These are phyloP conservation scores for Distichodus sexfasciatus DNA, from an alignment of 2,797 vertebrate genomes.

Conservation along the genomic window DNA sequence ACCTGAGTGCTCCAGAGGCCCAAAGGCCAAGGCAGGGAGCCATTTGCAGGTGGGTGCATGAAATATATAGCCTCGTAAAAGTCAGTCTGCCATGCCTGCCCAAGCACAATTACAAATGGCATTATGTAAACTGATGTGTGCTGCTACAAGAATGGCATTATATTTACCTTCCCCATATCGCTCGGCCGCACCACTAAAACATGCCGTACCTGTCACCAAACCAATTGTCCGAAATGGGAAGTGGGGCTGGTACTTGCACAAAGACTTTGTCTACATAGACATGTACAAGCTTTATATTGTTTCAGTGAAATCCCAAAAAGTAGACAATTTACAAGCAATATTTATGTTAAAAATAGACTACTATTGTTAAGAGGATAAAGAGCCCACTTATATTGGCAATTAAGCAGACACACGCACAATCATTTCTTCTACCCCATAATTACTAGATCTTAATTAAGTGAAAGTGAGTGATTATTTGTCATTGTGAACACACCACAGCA, in stretches of 20 bases:
- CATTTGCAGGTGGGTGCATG: conserved; percentile 52
- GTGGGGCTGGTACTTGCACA: background rate
- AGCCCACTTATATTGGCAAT: too few relatives aligned
- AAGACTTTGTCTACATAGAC: background rate
- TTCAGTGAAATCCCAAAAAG: too few relatives aligned
- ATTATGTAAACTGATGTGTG: conserved; percentile 57
- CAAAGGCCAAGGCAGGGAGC: conserved; percentile 49
- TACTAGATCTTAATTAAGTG: too few relatives aligned
- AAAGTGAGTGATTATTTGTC: too few relatives aligned
- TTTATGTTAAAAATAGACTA: too few relatives aligned
- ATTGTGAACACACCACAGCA: too few relatives aligned
- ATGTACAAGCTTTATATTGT: too few relatives aligned
- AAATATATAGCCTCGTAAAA: conserved; percentile 58
- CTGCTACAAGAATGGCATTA: conserved; percentile 50
- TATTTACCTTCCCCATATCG: conserved; percentile 36
- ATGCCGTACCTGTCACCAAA: conserved; percentile 33
- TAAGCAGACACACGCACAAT: too few relatives aligned
- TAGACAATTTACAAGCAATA: too few relatives aligned
- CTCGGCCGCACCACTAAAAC: conserved; percentile 40
- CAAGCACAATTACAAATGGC: conserved; percentile 56
- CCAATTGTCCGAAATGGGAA: conserved; percentile 31
- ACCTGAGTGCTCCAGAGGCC: conserved; percentile 43
- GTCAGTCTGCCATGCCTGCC: conserved; percentile 56
- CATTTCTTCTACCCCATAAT: too few relatives aligned
- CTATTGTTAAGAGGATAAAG: too few relatives aligned